Evolutionary conservation across 1,140 invertebrate genomes (phyloP), one percentile per base, ranked within the genome.

Genomic region (Caerostris darwini): DNA sequence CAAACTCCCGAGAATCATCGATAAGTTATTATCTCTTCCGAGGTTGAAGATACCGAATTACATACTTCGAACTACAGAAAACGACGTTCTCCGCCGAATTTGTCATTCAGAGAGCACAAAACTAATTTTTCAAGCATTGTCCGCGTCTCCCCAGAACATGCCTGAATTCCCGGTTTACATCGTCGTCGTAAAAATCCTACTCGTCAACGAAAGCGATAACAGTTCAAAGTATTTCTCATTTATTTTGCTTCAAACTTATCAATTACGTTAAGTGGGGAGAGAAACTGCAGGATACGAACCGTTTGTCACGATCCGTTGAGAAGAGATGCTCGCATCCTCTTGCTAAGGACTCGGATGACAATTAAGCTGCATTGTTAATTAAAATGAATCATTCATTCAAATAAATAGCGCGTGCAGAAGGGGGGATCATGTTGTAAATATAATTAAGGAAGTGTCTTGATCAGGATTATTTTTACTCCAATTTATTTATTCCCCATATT

Each of bases 281-380:
- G 34, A 34, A 34, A 17, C 53, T 50, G 58, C 34, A 10, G 85
- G 85, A 64, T 64, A 34, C 53, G 34, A 61, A 87, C 57, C 85
- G 59, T 90, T 90, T 90, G 88, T 90, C 88, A 90, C 14, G 12
- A 50, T 12, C 71, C 34, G 19, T 58, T 85, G 54, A 34, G 10
- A 67, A 17, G 7, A 50, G 59, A 34, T 12, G 50, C 19, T 17
- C 53, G 12, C 57, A 67, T 71, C 53, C 86, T 88, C 53, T 90
- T 90, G 64, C 67, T 90, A 57, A 90, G 56, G 88, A 90, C 67
- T 58, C 67, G 64, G 64, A 53, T 90, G 88, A 77, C 88, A 90
- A 90, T 90, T 90, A 90, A 57, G 64, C 7, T 34, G 14, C 53
- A 58, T 69, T 71, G 88, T 90, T 90, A 90, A 90, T 90, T 90